These are phyloP conservation scores for Phylloscopus trochilus DNA, from an alignment of 2,113 vertebrate species.

Conservation along the genomic window DNA sequence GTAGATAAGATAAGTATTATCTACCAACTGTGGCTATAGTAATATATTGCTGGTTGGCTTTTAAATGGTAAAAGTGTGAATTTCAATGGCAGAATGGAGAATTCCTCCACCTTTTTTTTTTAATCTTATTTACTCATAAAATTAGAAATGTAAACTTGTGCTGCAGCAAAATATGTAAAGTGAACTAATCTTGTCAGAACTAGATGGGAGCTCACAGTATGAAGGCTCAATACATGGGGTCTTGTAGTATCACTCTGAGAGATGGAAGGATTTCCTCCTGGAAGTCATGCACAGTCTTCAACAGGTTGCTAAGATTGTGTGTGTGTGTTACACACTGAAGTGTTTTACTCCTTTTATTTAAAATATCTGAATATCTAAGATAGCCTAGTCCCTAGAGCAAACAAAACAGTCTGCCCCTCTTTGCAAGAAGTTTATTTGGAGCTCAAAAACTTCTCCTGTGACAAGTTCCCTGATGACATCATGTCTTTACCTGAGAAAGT, in stretches of 20 bases:
- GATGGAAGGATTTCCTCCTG: background rate
- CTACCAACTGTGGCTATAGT: background rate
- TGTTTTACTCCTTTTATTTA: background rate
- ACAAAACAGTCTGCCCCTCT: background rate
- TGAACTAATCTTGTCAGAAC: background rate
- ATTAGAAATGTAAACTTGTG: background rate
- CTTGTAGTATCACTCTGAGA: background rate
- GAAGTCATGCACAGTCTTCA: background rate
- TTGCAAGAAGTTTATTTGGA: background rate
- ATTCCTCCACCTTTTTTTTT: background rate
- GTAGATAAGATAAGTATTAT: background rate
- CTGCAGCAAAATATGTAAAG: background rate
- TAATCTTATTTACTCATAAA: background rate
- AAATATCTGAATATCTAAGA: background rate
- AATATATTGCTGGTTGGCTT: background rate
- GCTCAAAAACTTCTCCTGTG: background rate
- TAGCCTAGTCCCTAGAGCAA: background rate
- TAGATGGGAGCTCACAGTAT: background rate
- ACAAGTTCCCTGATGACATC: rapidly evolving
- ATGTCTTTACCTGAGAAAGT: background rate
- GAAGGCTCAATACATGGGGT: background rate
- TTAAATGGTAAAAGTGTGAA: background rate
- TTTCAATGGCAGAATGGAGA: background rate
- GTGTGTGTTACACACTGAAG: background rate
- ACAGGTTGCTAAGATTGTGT: background rate